Evolutionary conservation across 1,140 invertebrate genomes (phyloP), one percentile per base, ranked within the genome.

Genomic region (Drosophila orena): DNA sequence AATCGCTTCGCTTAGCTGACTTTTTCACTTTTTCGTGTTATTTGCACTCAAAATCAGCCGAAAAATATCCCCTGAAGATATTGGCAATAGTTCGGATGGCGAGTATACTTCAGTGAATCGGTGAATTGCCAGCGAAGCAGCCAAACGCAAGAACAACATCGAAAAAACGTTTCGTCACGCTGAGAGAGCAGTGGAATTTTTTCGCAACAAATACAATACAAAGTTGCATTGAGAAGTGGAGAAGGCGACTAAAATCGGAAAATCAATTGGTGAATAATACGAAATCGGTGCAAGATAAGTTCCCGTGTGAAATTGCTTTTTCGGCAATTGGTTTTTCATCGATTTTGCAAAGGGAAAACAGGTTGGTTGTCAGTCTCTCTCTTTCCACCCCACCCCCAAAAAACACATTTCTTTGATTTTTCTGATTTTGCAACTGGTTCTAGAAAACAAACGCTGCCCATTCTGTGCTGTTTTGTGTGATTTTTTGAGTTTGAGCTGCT

Each of bases 311-410:
- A 52, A 59, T 34, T 62, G 1, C 59, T 38, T 38, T 68, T 46
- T 37, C 64, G 71, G 53, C 66, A 66, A 89, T 88, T 88, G 70
- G 59, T 64, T 77, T 79, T 89, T 61, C 79, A 88, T 88, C 84
- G 84, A 88, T 88, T 89, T 88, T 88, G 84, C 76, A 69, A 68
- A 77, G 38, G 62, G 54, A 83, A 70, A 88, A 88, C 84, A 88
- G 84, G 84, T 88, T 88, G 76, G 83, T 89, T 50, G 17, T 35
- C 42, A 46, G 3, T 68, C 8, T 54, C 44, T 58, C 65, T 37
- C 37, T 24, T 54, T 22, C 15, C 59, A 6, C 27, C 49, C 46
- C 38, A 14, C 37, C 46, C 35, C 46, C 37, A 24, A 5, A 8
- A 14, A 14, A 17, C 24, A 2, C 2, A 37, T 61, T 60, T 30